Percentiles rank a stretch among this genome's conserved stretches.
These are phyloP conservation scores for Neodiprion fabricii DNA, from an alignment of 1,140 invertebrate species.

Conservation along the genomic window DNA sequence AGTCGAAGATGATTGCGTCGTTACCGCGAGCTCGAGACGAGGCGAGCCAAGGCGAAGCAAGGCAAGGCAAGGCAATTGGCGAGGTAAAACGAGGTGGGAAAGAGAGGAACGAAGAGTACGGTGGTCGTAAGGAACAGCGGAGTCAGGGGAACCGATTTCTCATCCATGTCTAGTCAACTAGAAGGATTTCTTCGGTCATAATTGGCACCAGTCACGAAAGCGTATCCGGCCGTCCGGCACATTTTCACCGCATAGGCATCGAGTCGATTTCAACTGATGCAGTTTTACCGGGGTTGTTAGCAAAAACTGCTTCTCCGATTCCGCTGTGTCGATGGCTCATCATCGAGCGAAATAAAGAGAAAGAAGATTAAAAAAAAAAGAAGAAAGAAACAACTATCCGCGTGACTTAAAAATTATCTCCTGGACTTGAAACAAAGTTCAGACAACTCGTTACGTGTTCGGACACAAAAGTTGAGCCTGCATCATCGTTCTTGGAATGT, in stretches of 20 bases:
- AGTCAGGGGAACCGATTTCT: neutral
- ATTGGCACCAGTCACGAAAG: slow-evolving; percentile 5
- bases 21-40: neutral
- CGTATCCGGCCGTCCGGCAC: neutral
- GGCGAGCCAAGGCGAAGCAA: neutral
- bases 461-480: too few species aligned
- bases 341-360: too few species aligned
- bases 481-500: too few species aligned
- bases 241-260: neutral
- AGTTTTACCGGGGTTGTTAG: too few species aligned
- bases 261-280: too few species aligned
- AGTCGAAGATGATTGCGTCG: neutral
- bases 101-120: neutral
- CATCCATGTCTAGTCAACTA: slow-evolving; percentile 2
- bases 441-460: too few species aligned
- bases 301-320: too few species aligned
- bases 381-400: too few species aligned
- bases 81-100: neutral
- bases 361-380: too few species aligned
- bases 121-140: neutral
- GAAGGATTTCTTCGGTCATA: neutral
- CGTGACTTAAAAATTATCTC: too few species aligned
- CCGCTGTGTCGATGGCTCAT: too few species aligned
- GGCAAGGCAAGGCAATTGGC: neutral
- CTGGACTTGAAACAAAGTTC: too few species aligned